phyloP scores from a whole-genome alignment of 2,113 vertebrate species.

The Lagenorhynchus albirostris region DNA sequence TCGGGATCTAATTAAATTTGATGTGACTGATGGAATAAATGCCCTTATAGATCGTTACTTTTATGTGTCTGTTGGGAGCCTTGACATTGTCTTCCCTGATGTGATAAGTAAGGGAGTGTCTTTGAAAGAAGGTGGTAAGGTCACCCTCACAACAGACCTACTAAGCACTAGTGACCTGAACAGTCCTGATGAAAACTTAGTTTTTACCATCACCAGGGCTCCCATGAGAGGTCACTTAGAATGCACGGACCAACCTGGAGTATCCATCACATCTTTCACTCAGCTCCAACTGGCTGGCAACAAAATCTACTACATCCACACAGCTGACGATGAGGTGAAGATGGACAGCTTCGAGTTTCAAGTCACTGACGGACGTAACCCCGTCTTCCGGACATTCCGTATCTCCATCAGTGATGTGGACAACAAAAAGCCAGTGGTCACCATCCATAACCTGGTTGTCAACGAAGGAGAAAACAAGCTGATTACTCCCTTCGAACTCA shows the following conservation, averaged over 20 bases:
- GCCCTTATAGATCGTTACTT: conserved; percentile 96
- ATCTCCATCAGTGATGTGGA: conserved; percentile 95
- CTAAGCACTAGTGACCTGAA: conserved; percentile 96
- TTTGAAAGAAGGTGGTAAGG: conserved; percentile 93
- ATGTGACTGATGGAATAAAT: conserved; percentile 95
- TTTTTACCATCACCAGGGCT: conserved; percentile 94
- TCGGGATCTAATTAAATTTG: conserved; percentile 96
- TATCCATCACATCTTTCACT: conserved; percentile 92
- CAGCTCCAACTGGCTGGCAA: conserved; percentile 95
- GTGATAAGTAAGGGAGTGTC: conserved; percentile 96
- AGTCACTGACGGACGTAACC: conserved; percentile 95
- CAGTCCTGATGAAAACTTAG: conserved; percentile 94
- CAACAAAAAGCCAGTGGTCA: conserved; percentile 96
- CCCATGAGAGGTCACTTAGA: conserved; percentile 93
- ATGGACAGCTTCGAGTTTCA: conserved; percentile 99
- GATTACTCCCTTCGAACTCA: conserved; percentile 96
- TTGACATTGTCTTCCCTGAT: conserved; percentile 94
- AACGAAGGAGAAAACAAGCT: conserved; percentile 91
- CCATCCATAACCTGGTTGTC: conserved; percentile 88
- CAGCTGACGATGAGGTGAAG: conserved; percentile 94
- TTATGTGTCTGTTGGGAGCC: conserved; percentile 91
- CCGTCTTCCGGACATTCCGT: conserved; percentile 95
- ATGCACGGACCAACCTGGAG: conserved; percentile 90
- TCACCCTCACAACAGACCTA: conserved; percentile 94
- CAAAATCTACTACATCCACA: conserved; percentile 96